These are phyloP conservation scores for Chloroceryle inda DNA, from an alignment of 2,797 vertebrate genomes.

Conservation along the genomic window DNA sequence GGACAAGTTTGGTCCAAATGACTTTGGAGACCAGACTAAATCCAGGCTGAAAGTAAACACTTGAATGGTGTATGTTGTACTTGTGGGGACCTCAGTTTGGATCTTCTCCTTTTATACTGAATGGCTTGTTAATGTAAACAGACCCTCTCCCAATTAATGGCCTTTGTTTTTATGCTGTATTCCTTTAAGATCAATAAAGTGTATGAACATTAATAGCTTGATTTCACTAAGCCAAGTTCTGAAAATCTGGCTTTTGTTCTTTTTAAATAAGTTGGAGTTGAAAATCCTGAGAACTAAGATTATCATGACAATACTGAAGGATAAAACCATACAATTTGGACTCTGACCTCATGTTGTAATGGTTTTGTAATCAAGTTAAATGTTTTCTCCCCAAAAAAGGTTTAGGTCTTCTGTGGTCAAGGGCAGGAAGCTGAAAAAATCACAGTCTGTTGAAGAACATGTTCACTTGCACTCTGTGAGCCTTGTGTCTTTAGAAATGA, in stretches of 20 bases:
- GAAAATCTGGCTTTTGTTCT: slow-evolving; percentile 42
- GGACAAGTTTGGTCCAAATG: not conserved
- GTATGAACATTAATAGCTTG: slow-evolving; percentile 17
- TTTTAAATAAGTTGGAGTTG: not conserved
- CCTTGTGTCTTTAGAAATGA: not conserved
- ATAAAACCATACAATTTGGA: not conserved
- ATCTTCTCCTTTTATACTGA: slow-evolving; percentile 15
- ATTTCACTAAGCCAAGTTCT: slow-evolving; percentile 21
- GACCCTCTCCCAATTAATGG: slow-evolving; percentile 13
- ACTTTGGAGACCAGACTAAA: not conserved
- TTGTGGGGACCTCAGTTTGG: not conserved
- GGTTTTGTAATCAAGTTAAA: not conserved
- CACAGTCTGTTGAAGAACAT: not conserved
- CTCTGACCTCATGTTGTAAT: not conserved
- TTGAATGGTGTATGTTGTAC: not conserved
- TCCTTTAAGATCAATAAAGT: slow-evolving; percentile 68
- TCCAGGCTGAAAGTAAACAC: not conserved
- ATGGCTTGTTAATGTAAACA: slow-evolving; percentile 46
- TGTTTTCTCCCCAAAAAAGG: not conserved
- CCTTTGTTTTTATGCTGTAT: slow-evolving; percentile 64
- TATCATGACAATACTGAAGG: not conserved
- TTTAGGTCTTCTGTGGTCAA: not conserved
- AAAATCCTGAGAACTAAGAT: not conserved
- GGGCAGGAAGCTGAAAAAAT: slow-evolving; percentile 1
- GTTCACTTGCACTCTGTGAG: not conserved